A percentile compares a stretch with the other conserved stretches of the same genome.
These are phyloP conservation scores for Siphamia tubifer DNA, from an alignment of 2,113 vertebrate genomes.

Conservation along the genomic window DNA sequence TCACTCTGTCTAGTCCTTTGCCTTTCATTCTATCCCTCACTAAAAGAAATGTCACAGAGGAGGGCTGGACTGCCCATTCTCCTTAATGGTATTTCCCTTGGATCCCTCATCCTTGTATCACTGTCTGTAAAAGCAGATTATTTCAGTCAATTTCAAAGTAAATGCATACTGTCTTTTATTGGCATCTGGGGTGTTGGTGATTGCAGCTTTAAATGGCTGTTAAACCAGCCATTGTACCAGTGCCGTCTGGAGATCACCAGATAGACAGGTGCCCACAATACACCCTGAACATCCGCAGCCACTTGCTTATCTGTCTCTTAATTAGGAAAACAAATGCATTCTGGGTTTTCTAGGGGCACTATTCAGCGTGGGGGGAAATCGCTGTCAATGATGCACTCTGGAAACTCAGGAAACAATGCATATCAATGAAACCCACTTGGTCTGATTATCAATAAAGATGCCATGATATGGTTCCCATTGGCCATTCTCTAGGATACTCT, in stretches of 20 bases:
- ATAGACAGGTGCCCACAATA: conserved; percentile 63
- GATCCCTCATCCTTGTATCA: conserved; percentile 6
- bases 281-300: conserved; percentile 30
- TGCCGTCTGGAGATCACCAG: conserved; percentile 64
- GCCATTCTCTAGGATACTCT: conserved; percentile 8
- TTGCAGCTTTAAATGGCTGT: conserved; percentile 64
- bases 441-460: conserved; percentile 40
- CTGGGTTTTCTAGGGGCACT: conserved; percentile 21
- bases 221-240: conserved; percentile 62
- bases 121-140: conserved; percentile 52
- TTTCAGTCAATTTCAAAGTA: conserved; percentile 56
- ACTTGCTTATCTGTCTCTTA: conserved; percentile 53
- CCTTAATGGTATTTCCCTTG: conserved; percentile 35
- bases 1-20: not conserved
- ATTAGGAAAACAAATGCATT: conserved; percentile 60
- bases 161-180: conserved; percentile 46
- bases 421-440: conserved; percentile 43
- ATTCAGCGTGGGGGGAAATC: conserved; percentile 26
- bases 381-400: conserved; percentile 4
- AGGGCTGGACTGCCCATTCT: conserved; percentile 35
- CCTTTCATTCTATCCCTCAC: not conserved
- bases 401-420: conserved; percentile 15
- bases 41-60: conserved; percentile 24
- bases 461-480: conserved; percentile 19
- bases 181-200: conserved; percentile 50